Evolutionary conservation across 2,888 invertebrate genomes (phyloP), one percentile per base, ranked within the genome.

Genomic region (Noctua janthina): DNA sequence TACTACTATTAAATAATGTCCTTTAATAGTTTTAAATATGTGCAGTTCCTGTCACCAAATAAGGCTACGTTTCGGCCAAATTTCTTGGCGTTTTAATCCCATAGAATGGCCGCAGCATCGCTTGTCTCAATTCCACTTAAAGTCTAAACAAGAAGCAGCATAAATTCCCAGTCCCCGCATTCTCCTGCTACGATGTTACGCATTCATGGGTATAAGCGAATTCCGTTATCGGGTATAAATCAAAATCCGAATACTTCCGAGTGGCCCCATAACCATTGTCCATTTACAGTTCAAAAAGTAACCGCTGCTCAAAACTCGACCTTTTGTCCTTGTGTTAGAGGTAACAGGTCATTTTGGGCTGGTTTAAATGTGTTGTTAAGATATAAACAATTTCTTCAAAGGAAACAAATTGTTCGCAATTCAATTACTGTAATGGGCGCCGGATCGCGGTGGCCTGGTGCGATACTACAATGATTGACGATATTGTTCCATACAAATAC

Each of bases 301-400:
- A 75, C 69, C 54, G 62, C 68, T 79, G 76, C 69, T 8, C 71
- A 8, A 91, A 83, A 84, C 70, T 75, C 39, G 46, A 70, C 79
- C 79, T 87, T 91, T 84, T 56, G 0, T 0, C 3, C 20, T 10
- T 0, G 15, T 1, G 0, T 43, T 86, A 91, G 66, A 79, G 85
- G 39, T 68, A 68, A 17, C 1, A 23, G 35, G n/a, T 69, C 35
- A 35, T 54, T 49, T 68, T 69, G 29, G 29, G 39, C 23, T 46
- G 11, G 8, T 56, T 64, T 76, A 23, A 74, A 35, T 79, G 82
- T 74, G 68, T 83, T 88, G 91, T 88, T 81, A 81, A 88, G 88
- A 90, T 92, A 92, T 93, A 92, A 94, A 94, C 92, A 93, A 93
- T 94, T 92, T 93, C 92, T 93, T 91, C 90, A 91, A 92, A 91